Evolutionary conservation across 2,888 invertebrate species (phyloP), one percentile per base, ranked within the genome.

Genomic region (Pristionchus mayeri): DNA sequence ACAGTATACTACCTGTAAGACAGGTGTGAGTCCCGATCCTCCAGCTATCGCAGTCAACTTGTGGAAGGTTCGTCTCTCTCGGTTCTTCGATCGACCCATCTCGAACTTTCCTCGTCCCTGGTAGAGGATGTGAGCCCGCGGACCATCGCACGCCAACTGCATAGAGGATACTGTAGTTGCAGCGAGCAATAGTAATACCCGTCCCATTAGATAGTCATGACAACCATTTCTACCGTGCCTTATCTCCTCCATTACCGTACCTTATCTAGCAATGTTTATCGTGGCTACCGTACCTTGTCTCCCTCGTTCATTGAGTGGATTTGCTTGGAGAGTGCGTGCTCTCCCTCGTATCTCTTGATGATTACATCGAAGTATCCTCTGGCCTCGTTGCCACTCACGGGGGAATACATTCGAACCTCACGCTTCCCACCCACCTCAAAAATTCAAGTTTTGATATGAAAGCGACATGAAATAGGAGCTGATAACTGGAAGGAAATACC

Each of bases 361-460:
- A 82, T 27, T 6, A 98, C 94, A 94, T 98, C 97, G 80, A 97
- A 96, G 93, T 95, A 96, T 54, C 98, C 98, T 86, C 95, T 95
- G 92, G 98, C 96, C 91, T 98, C 97, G 93, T 98, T 97, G 90
- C 96, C 96, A 40, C 97, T 96, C 3, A 98, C 97, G 2, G 99
- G 99, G 9, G 98, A 99, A 93, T 99, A 99, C 0, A 98, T 96
- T 87, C 98, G 95, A 90, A 98, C 96, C 40, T 98, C 95, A 67
- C 98, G 94, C 91, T 97, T 96, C 90, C 96, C 97, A 91, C 95
- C 95, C 86, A 98, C 95, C 88, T 88, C 80, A 80, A 80, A n/a
- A 34, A n/a, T n/a, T n/a, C n/a, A n/a, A n/a, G n/a, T n/a, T n/a
- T n/a, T n/a, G n/a, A n/a, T n/a, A n/a, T n/a, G n/a, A n/a, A n/a